phyloP scores from a whole-genome alignment of 2,888 invertebrate genomes.

The Caenorhabditis japonica region DNA sequence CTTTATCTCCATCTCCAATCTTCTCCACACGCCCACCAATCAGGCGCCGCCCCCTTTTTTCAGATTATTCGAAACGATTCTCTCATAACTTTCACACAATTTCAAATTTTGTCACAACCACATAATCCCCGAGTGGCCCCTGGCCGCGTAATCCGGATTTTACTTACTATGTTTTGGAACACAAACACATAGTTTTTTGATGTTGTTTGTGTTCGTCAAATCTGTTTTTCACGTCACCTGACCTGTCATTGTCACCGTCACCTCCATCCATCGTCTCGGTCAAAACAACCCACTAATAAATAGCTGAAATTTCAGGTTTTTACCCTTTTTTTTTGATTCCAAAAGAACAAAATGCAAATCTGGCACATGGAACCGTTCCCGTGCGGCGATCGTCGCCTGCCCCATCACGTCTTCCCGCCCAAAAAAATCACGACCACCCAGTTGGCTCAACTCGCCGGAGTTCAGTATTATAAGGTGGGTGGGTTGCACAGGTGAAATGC shows the following conservation, averaged over 20 bases:
- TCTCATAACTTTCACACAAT: no score
- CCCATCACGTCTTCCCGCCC: slow-evolving; percentile 87
- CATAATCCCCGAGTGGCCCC: no score
- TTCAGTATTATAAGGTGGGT: slow-evolving; percentile 88
- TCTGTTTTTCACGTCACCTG: neutral
- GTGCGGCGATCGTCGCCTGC: slow-evolving; percentile 85
- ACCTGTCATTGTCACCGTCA: no score
- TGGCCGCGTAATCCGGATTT: slow-evolving; percentile 22
- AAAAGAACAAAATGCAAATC: slow-evolving; percentile 80
- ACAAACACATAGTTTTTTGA: slow-evolving; percentile 1
- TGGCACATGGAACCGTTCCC: slow-evolving; percentile 88
- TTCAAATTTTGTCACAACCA: no score
- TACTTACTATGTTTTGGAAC: slow-evolving; percentile 8
- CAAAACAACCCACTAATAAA: slow-evolving; percentile 5
- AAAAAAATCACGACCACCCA: slow-evolving; percentile 83
- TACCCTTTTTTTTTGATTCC: neutral
- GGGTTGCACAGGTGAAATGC: no score
- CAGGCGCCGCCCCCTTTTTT: no score
- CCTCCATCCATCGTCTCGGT: neutral
- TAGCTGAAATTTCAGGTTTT: slow-evolving; percentile 22
- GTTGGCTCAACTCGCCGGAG: slow-evolving; percentile 84
- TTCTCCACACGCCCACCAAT: no score
- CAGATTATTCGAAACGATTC: no score
- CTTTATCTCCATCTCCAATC: no score
- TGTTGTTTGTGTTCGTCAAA: neutral